Base-by-base conservation (phyloP, 64 coral and sea anemone species). In the Stylophora pistillata region DNA sequence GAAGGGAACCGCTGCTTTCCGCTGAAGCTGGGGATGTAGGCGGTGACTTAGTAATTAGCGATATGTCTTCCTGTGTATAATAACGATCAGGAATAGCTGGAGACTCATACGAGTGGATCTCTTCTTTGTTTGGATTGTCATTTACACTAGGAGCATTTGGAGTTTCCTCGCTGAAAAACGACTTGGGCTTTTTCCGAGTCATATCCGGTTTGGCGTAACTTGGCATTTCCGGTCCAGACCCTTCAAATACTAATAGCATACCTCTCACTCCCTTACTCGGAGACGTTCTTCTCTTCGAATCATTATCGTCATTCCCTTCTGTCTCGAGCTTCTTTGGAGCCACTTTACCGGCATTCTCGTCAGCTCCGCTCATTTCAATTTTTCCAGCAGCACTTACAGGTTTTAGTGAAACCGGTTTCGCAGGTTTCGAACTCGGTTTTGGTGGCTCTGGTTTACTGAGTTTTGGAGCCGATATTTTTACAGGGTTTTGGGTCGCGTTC, bases 191-290 rank as follows among this genome's bases (percentile, higher is more conserved):
- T 55, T 86, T 92, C 56, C 71, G 76, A 18, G 73, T 53, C 28
- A 70, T 56, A 14, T 92, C 90, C 17, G 90, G 90, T 92, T 92
- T 92, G 17, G 90, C 73, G 60, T 92, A 92, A 66, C 70, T 11
- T 23, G 33, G 56, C 28, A 78, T 66, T 12, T 71, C 10, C 21
- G 29, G 31, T 53, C 75, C 75, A 55, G 56, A 70, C n/a, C 79
- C 72, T 79, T 92, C 73, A 60, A 92, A 92, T 31, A 85, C 21
- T 17, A 73, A 86, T 59, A 78, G 25, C 12, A 63, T 86, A 72
- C 61, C 77, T 69, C 47, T 92, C 28, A 92, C 58, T n/a, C 83
- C 61, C 9, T 10, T 62, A 69, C 30, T 84, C 2, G 41, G 62
- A 13, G 90, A 62, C 3, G 37, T 9, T 32, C n/a, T 58, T 0